Evolutionary conservation across 2,113 vertebrate genomes (phyloP).

Genomic region (Poecile atricapillus): DNA sequence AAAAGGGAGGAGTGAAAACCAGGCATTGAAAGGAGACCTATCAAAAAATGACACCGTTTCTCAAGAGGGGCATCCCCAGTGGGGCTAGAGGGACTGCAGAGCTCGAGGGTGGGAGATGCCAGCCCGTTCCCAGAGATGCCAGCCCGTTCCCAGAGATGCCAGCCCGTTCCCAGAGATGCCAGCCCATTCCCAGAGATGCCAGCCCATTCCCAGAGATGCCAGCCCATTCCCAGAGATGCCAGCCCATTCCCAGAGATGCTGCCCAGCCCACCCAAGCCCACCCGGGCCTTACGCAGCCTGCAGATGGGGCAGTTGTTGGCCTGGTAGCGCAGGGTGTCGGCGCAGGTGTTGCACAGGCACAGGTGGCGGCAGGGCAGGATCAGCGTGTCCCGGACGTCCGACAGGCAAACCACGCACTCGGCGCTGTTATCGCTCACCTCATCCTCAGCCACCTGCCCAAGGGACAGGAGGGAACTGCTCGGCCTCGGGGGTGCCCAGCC

Average conservation of each 20-base stretch:
- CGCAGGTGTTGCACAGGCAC: slow-evolving; percentile 93
- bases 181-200: neutral
- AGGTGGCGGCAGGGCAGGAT: slow-evolving; percentile 96
- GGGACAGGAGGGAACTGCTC: neutral
- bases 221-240: neutral
- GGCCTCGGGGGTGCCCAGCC: neutral
- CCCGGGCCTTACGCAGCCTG: slow-evolving; percentile 79
- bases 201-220: neutral
- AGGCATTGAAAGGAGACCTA: neutral
- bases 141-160: neutral
- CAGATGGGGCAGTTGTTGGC: slow-evolving; percentile 98
- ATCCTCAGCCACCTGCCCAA: slow-evolving; percentile 85
- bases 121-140: neutral
- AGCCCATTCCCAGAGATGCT: neutral
- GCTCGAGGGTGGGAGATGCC: neutral
- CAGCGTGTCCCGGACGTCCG: slow-evolving; percentile 92
- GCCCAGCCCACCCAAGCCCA: neutral
- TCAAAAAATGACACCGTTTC: rapidly evolving
- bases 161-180: neutral
- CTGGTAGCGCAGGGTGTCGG: slow-evolving; percentile 94
- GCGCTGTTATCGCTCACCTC: slow-evolving; percentile 98
- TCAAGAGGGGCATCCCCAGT: neutral
- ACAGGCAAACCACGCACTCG: slow-evolving; percentile 96
- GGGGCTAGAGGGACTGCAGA: neutral
- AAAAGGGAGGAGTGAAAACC: neutral